A percentile compares a stretch with the other conserved stretches of the same genome.
These are phyloP conservation scores for Heteromormyrus szaboi DNA, from an alignment of 2,797 vertebrate genomes.

Conservation along the genomic window DNA sequence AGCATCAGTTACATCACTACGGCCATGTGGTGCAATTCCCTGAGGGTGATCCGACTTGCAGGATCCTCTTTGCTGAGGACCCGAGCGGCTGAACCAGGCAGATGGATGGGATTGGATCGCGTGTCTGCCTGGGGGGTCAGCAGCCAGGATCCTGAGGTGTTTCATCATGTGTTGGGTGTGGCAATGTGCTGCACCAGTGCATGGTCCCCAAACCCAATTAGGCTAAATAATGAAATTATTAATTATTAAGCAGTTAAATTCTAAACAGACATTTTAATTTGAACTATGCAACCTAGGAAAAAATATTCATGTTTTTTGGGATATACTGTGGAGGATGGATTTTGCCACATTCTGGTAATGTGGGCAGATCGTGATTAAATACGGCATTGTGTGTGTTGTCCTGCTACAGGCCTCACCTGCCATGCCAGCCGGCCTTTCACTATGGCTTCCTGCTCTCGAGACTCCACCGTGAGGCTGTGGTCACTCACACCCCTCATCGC, in stretches of 20 bases:
- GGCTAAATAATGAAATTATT: neutral
- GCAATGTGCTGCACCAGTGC: neutral
- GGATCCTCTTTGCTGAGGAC: neutral
- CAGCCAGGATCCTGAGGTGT: neutral
- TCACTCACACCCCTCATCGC: constrained; percentile 80
- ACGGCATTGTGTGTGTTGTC: neutral
- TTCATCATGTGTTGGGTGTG: neutral
- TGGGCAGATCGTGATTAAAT: neutral
- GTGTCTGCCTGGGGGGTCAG: neutral
- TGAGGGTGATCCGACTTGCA: neutral
- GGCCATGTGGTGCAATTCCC: neutral
- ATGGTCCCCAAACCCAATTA: neutral
- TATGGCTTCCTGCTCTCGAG: constrained; percentile 93
- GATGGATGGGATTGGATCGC: neutral
- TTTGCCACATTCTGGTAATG: neutral
- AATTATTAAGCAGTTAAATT: neutral
- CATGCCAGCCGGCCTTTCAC: constrained; percentile 88
- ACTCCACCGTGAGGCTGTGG: constrained; percentile 95
- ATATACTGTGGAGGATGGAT: neutral
- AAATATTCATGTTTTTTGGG: neutral
- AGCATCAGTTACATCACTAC: neutral
- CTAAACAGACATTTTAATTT: neutral
- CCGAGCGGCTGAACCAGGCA: neutral
- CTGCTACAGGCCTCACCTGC: constrained; percentile 75
- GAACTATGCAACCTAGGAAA: neutral